A percentile compares a stretch with the other conserved stretches of the same genome.
Conservation (phyloP, 2,113 vertebrate genomes). For the Melanerpes formicivorus region DNA sequence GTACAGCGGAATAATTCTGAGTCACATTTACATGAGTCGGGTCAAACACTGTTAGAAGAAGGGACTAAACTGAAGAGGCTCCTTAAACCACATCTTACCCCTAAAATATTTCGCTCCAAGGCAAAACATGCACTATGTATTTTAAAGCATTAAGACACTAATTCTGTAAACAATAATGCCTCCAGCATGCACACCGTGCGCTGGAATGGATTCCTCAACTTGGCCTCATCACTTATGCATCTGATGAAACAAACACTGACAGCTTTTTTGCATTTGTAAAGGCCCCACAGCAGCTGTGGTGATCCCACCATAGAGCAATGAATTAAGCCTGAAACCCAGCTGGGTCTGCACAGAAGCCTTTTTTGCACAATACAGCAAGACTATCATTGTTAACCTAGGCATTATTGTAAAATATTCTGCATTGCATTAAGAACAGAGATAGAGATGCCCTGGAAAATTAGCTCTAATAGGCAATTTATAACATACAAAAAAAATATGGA, state of each 20-base stretch:
- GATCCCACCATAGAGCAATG: conserved; percentile 94
- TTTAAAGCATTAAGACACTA: conserved; percentile 85
- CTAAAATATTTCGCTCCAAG: conserved; percentile 67
- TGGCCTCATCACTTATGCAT: conserved; percentile 95
- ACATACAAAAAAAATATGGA: conserved; percentile 64
- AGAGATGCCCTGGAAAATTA: conserved; percentile 80
- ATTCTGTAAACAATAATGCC: conserved; percentile 82
- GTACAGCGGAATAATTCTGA: neutral
- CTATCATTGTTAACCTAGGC: conserved; percentile 87
- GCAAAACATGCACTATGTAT: conserved; percentile 78
- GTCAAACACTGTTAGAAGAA: neutral
- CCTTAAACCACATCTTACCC: conserved; percentile 42
- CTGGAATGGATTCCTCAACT: conserved; percentile 93
- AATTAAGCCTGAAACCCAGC: conserved; percentile 94
- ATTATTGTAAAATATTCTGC: conserved; percentile 83
- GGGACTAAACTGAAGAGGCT: neutral
- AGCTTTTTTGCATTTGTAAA: conserved; percentile 99
- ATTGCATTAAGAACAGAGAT: conserved; percentile 68
- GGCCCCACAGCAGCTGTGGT: conserved; percentile 99
- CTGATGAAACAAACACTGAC: conserved; percentile 99
- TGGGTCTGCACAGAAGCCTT: conserved; percentile 94
- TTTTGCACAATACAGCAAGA: conserved; percentile 89
- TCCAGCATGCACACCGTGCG: conserved; percentile 77
- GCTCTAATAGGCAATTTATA: conserved; percentile 78
- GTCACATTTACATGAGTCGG: neutral